Percentiles rank a stretch among this genome's conserved stretches.
Evolutionary conservation across 2,888 invertebrate genomes (phyloP).

Genomic region (Brachypalpus laphriformis): DNA sequence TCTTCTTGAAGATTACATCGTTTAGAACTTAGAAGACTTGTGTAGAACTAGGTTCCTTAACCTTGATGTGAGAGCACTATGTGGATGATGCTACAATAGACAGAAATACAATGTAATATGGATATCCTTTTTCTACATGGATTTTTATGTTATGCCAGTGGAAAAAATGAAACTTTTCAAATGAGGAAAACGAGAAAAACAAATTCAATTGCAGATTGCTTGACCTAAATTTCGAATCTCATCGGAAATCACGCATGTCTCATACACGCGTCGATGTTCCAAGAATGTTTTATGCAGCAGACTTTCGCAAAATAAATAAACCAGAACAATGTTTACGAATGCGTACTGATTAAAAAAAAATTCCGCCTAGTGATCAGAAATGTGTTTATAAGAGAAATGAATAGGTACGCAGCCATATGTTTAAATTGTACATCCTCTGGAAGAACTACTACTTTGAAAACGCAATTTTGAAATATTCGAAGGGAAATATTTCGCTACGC

Average conservation of each 20-base stretch:
- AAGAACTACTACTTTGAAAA: no score
- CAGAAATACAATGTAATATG: background rate
- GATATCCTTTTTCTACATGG: background rate
- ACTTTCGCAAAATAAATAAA: conserved; percentile 12
- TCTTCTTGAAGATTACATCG: conserved; percentile 31
- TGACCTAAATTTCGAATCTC: conserved; percentile 7
- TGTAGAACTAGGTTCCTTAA: conserved; percentile 24
- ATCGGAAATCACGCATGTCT: conserved; percentile 13
- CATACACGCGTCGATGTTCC: background rate
- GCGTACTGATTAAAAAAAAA: background rate
- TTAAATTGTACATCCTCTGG: no score
- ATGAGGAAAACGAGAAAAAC: background rate
- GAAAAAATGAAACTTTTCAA: background rate
- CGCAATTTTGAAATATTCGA: no score
- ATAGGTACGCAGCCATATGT: no score
- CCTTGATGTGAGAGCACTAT: conserved; percentile 28
- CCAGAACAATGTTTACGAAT: conserved; percentile 19
- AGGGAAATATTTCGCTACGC: no score
- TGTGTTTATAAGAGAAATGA: no score
- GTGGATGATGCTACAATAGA: background rate
- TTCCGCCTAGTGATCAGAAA: no score
- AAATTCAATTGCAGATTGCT: background rate
- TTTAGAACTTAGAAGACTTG: conserved; percentile 42
- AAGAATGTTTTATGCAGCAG: conserved; percentile 18
- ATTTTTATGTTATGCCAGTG: background rate